Percentiles rank a stretch among this genome's conserved stretches.
phyloP scores from a whole-genome alignment of 1,140 invertebrate genomes.

The Bombus huntii region DNA sequence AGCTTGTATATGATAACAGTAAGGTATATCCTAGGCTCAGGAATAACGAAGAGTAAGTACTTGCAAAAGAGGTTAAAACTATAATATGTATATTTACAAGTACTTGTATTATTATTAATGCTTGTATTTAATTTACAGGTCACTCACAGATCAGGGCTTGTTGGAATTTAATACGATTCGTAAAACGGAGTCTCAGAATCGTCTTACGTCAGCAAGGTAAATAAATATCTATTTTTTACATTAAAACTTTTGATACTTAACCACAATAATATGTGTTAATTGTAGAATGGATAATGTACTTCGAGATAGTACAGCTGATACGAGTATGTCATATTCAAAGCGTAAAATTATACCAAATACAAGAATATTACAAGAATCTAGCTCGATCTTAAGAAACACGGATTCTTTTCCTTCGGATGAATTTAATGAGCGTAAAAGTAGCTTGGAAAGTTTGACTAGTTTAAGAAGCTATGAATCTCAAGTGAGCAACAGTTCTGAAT shows the following conservation, averaged over 20 bases:
- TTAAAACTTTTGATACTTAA: background rate
- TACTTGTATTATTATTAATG: conserved; percentile 3
- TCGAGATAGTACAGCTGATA: conserved; percentile 81
- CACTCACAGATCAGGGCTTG: conserved; percentile 40
- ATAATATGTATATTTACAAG: background rate
- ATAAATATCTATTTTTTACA: conserved; percentile 50
- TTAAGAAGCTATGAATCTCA: conserved; percentile 82
- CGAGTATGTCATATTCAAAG: conserved; percentile 81
- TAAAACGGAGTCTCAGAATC: conserved; percentile 61
- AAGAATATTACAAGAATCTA: conserved; percentile 78
- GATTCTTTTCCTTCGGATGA: conserved; percentile 75
- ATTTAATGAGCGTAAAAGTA: conserved; percentile 81
- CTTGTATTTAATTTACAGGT: conserved; percentile 41
- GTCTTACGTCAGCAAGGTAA: conserved; percentile 50
- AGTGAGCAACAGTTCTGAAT: conserved; percentile 79
- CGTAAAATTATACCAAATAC: conserved; percentile 83
- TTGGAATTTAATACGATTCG: conserved; percentile 47
- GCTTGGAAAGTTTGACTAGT: conserved; percentile 83
- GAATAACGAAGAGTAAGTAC: conserved; percentile 60
- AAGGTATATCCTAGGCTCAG: conserved; percentile 40
- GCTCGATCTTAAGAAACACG: conserved; percentile 64
- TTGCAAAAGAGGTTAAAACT: background rate
- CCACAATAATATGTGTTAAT: conserved; percentile 9
- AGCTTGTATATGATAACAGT: conserved; percentile 39
- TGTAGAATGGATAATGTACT: conserved; percentile 81